These are phyloP conservation scores for Dermochelys coriacea DNA, from an alignment of 2,797 vertebrate species.

Conservation along the genomic window DNA sequence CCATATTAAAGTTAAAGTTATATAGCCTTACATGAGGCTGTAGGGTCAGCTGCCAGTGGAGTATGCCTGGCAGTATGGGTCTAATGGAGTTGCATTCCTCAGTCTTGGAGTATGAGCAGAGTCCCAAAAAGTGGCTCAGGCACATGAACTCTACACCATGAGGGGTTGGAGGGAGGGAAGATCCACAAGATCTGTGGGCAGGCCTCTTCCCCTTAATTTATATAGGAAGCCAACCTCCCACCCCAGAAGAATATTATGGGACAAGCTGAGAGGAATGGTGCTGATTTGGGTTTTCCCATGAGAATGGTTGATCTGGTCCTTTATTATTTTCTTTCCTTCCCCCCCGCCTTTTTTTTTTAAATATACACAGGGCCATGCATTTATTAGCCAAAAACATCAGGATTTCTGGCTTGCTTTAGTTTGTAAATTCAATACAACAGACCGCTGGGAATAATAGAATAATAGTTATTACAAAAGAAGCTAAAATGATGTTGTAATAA, in stretches of 20 bases:
- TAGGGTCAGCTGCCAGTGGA: background rate
- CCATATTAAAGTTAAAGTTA: background rate
- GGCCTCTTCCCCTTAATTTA: no score
- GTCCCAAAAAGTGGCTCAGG: background rate
- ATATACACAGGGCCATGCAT: background rate
- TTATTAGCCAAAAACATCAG: conserved; percentile 32
- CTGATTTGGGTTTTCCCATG: background rate
- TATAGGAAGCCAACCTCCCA: background rate
- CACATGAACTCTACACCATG: background rate
- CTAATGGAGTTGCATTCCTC: background rate
- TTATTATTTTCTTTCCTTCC: background rate
- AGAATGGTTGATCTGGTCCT: background rate
- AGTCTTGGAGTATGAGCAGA: background rate
- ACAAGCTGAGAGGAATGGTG: background rate
- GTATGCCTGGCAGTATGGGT: background rate
- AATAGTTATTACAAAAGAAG: background rate
- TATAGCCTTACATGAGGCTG: background rate
- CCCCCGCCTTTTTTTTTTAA: background rate
- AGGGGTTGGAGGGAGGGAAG: background rate
- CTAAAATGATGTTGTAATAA: background rate
- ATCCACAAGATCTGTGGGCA: background rate
- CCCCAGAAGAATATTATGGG: background rate
- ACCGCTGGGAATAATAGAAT: conserved; percentile 19
- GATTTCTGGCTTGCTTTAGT: conserved; percentile 38
- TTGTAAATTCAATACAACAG: background rate